These are phyloP conservation scores for Tonatia bakeri DNA, from an alignment of 2,113 vertebrate species.

Conservation along the genomic window DNA sequence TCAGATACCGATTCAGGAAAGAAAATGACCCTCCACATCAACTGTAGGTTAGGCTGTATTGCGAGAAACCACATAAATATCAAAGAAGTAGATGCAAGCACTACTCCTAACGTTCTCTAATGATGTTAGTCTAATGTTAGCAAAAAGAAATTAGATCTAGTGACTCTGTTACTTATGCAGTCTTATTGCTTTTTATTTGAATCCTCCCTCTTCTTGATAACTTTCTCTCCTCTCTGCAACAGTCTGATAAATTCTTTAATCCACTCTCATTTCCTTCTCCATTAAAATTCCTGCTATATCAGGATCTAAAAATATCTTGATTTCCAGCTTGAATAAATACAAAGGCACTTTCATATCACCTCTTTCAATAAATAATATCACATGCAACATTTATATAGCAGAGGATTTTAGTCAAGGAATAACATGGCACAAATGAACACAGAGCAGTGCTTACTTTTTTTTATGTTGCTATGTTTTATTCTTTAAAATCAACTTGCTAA, in stretches of 20 bases:
- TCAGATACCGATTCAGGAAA: not conserved
- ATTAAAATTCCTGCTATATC: not conserved
- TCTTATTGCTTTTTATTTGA: not conserved
- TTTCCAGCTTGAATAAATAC: not conserved
- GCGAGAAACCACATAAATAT: not conserved
- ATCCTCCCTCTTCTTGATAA: not conserved
- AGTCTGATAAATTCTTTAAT: not conserved
- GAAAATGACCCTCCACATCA: not conserved
- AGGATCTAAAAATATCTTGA: not conserved
- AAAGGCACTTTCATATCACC: not conserved
- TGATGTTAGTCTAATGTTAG: not conserved
- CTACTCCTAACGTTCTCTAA: not conserved
- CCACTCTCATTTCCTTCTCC: not conserved
- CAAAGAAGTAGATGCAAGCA: not conserved
- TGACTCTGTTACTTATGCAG: not conserved
- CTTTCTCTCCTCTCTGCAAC: not conserved
- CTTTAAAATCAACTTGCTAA: not conserved
- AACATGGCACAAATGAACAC: not conserved
- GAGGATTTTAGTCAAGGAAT: not conserved
- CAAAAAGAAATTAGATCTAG: not conserved
- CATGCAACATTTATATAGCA: not conserved
- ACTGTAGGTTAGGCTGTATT: not conserved
- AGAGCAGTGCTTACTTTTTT: not conserved
- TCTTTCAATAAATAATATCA: not conserved
- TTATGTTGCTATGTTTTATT: not conserved